Conservation (phyloP, 2,113 vertebrate genomes). For the Myiagra hebetior region DNA sequence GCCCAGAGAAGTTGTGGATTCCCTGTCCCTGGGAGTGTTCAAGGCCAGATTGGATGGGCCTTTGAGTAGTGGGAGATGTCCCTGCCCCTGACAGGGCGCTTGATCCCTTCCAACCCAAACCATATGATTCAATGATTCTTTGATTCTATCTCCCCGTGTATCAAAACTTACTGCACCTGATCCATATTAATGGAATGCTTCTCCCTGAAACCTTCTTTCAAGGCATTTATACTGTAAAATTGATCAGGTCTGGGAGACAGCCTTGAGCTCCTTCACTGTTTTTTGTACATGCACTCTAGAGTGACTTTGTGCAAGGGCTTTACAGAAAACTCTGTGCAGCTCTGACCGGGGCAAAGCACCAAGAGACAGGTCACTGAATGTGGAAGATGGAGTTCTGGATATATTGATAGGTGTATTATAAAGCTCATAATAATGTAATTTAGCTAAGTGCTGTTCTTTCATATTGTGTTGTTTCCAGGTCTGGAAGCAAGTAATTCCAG, state of each 20-base stretch:
- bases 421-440: not conserved
- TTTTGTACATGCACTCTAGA: not conserved
- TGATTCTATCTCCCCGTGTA: not conserved
- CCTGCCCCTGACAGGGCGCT: accelerated
- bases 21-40: not conserved
- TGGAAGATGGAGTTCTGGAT: not conserved
- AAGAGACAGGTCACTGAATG: not conserved
- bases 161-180: not conserved
- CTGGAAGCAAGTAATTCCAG: not conserved
- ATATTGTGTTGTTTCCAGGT: not conserved
- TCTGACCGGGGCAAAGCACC: not conserved
- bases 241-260: not conserved
- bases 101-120: not conserved
- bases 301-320: not conserved
- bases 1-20: not conserved
- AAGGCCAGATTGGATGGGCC: not conserved
- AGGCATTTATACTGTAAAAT: not conserved
- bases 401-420: not conserved
- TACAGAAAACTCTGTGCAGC: not conserved
- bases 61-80: not conserved
- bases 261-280: not conserved
- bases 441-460: not conserved
- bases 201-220: not conserved
- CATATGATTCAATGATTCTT: not conserved
- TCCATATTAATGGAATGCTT: not conserved